Conservation (phyloP, 30 jellyfish, hydroid and myxozoan genomes). For the Aurelia aurita complex sp. Pacific region DNA sequence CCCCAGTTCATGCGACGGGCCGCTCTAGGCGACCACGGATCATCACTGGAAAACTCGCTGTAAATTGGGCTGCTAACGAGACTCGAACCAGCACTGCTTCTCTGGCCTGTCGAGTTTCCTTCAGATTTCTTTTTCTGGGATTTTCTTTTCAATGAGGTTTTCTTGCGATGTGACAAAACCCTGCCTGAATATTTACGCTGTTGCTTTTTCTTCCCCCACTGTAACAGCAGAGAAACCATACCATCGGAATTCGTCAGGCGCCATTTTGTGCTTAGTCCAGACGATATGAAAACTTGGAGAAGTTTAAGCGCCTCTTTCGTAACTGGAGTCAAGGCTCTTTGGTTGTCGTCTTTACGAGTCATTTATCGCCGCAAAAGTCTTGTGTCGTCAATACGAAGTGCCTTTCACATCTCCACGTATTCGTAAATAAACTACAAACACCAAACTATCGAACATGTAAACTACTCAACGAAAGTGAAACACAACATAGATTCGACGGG, state of each 20-base stretch:
- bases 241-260: constrained; percentile 57
- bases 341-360: background rate
- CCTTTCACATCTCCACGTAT: too few species aligned
- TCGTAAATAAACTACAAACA: too few species aligned
- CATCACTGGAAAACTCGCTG: constrained; percentile 33
- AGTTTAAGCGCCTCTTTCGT: constrained; percentile 26
- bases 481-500: too few species aligned
- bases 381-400: too few species aligned
- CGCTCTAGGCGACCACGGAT: constrained; percentile 2
- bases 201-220: constrained; percentile 32
- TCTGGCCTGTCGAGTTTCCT: background rate
- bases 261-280: constrained; percentile 41
- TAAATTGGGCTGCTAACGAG: constrained; percentile 22
- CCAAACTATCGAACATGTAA: too few species aligned
- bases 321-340: constrained; percentile 1
- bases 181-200: background rate
- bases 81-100: constrained; percentile 6
- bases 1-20: background rate
- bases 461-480: too few species aligned
- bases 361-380: too few species aligned
- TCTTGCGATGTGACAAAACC: constrained; percentile 10
- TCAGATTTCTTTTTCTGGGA: background rate
- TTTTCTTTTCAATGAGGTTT: background rate
- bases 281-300: constrained; percentile 20
- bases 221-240: constrained; percentile 36